Base-by-base conservation (phyloP, 2,888 invertebrate genomes). In the Hemicrepidius hirtus region DNA sequence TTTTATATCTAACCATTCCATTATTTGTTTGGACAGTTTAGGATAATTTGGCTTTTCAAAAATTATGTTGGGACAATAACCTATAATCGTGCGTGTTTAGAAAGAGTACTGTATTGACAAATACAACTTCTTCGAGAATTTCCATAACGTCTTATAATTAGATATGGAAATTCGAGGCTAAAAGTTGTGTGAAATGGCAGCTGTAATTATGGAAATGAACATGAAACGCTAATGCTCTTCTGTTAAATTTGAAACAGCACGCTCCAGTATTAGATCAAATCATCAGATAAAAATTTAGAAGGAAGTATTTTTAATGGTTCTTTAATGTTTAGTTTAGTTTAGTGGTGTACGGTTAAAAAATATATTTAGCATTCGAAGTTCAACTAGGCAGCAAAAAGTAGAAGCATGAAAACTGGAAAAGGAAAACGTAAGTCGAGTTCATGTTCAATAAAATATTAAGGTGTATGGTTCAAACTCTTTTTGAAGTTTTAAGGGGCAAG, bases 141-240 rank as follows among this genome's bases (percentile, higher is more conserved):
- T 12, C 21, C 20, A 12, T 49, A 49, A 49, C 24, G 24, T 12
- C 20, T 20, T 49, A 24, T 20, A 49, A 49, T 49, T 49, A 20
- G n/a, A 24, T 49, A 20, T 24, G 49, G 24, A 49, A 49, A 49
- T 49, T 20, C 12, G 10, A 4, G n/a, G 24, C 3, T n/a, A 16
- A 1, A n/a, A 20, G 24, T 24, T 3, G 21, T 20, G 16, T 13
- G 18, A 44, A 13, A 18, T 44, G 44, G 12, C 49, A 49, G n/a
- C 49, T 12, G 49, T 49, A 20, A 21, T 49, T 49, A 49, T 49
- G 49, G 18, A 49, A 49, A 49, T 49, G 49, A 41, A 41, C n/a
- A 4, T 41, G n/a, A 13, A 41, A 32, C 32, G 32, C 32, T 32
- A 32, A 32, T 32, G 32, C 32, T 6, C 9, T 32, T 32, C 32